Conservation (phyloP, 2,888 invertebrate species). For the Athripsodes cinereus region DNA sequence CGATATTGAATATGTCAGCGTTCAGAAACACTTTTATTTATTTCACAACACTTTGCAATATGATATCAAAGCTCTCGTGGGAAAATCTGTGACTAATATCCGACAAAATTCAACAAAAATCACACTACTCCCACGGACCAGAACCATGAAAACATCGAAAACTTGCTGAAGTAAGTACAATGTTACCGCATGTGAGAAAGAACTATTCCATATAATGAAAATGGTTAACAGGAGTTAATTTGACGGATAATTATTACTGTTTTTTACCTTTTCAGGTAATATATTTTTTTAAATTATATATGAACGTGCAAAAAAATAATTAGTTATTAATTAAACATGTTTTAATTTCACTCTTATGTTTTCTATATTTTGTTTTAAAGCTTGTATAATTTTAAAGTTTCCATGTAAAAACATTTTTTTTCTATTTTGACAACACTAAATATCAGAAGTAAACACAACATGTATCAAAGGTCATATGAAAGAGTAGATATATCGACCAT, state of each 20-base stretch:
- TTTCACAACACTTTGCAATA: background rate
- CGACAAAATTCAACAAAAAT: conserved; percentile 7
- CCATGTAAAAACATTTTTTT: too few species aligned
- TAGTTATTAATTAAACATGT: too few species aligned
- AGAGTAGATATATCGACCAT: conserved; percentile 19
- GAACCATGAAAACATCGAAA: conserved; percentile 8
- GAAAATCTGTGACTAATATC: conserved; percentile 12
- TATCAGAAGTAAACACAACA: conserved; percentile 17
- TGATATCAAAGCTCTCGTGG: background rate
- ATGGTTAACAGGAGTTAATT: too few species aligned
- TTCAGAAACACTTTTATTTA: background rate
- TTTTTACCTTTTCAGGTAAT: too few species aligned
- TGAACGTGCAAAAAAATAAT: too few species aligned
- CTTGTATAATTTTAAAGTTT: too few species aligned
- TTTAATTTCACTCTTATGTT: too few species aligned
- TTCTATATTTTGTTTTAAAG: too few species aligned
- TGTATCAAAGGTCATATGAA: conserved; percentile 23
- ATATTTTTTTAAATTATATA: too few species aligned
- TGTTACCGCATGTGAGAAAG: too few species aligned
- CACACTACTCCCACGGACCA: conserved; percentile 1
- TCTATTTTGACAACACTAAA: background rate
- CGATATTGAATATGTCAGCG: background rate
- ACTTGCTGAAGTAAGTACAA: conserved; percentile 11
- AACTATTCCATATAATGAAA: too few species aligned
- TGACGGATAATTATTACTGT: too few species aligned